Evolutionary conservation across 2,888 invertebrate species (phyloP), one percentile per base, ranked within the genome.

Genomic region (Epirrita christyi): DNA sequence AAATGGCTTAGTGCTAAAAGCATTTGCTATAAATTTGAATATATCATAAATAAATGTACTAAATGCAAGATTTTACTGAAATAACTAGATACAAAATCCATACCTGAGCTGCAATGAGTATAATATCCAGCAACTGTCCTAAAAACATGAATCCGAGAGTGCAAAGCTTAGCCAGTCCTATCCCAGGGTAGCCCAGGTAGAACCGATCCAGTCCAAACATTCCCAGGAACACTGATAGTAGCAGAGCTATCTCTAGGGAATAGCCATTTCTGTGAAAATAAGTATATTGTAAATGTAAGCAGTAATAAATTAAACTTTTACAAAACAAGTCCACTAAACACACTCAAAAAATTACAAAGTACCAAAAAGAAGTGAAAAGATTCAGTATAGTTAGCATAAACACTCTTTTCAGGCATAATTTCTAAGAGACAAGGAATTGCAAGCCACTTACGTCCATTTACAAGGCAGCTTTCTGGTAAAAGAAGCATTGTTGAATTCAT

Each of bases 131-230:
- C 29, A 99, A 92, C 85, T 99, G 99, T 46, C 98, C 97, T 29
- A 99, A 92, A 78, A 99, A 98, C 94, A 99, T 96, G 80, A 99
- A 99, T 11, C 99, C 99, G 53, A 99, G 91, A 0, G 99, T 99
- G 79, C 98, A 98, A 64, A 99, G 94, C 85, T 99, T 99, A 27
- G 98, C 94, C 61, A 99, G 87, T 0, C 99, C 99, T 67, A 99
- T 94, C 0, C 98, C 99, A 50, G 98, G 98, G 84, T 99, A 99
- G 28, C 99, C 99, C n/a, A 99, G 93, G 80, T 99, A 99, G 87
- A 99, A 99, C 60, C 99, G 93, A 83, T 99, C 99, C 21, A 97
- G 93, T 13, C 99, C 99, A 91, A 99, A 98, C 97, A 99, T 98
- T 28, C 99, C 99, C 55, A 99, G 93, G 82, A 99, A 99, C 47